Conservation (phyloP, 1,140 invertebrate genomes). For the Drosophila ironensis region DNA sequence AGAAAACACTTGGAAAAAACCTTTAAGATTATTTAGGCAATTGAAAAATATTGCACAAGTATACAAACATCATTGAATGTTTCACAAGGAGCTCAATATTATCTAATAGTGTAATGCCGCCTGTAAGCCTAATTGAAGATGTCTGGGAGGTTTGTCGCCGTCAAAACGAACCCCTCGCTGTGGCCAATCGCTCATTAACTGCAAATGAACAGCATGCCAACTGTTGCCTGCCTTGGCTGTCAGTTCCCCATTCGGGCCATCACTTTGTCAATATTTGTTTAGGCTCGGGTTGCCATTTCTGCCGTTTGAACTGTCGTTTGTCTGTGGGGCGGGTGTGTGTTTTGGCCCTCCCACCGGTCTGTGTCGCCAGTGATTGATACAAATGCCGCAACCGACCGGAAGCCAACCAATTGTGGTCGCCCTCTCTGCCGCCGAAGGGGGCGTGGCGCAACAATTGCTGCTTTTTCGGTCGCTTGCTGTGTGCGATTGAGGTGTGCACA, state of each 20-base stretch:
- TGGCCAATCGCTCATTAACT: constrained; percentile 3
- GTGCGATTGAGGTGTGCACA: too few relatives aligned
- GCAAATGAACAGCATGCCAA: constrained; percentile 42
- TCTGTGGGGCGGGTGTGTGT: constrained; percentile 69
- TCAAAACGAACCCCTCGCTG: not conserved
- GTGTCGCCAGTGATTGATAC: constrained; percentile 67
- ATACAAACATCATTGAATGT: too few relatives aligned
- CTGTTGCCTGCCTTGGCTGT: constrained; percentile 47
- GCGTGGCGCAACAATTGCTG: constrained; percentile 60
- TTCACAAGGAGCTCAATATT: too few relatives aligned
- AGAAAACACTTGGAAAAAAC: too few relatives aligned
- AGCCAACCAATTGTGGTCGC: constrained; percentile 60
- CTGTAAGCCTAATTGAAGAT: too few relatives aligned
- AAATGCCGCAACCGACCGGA: constrained; percentile 32
- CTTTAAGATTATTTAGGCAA: too few relatives aligned
- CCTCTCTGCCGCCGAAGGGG: not conserved
- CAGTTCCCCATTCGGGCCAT: constrained; percentile 6
- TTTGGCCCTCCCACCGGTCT: constrained; percentile 8
- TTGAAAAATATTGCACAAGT: too few relatives aligned
- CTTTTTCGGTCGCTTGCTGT: constrained; percentile 66
- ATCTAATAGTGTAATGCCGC: too few relatives aligned
- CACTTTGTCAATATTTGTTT: constrained; percentile 69
- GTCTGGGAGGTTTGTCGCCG: too few relatives aligned
- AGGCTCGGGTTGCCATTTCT: constrained; percentile 43
- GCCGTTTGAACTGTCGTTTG: constrained; percentile 69